Evolutionary conservation across 2,888 invertebrate species (phyloP).

Genomic region (Rhagophthalmus giganteus): DNA sequence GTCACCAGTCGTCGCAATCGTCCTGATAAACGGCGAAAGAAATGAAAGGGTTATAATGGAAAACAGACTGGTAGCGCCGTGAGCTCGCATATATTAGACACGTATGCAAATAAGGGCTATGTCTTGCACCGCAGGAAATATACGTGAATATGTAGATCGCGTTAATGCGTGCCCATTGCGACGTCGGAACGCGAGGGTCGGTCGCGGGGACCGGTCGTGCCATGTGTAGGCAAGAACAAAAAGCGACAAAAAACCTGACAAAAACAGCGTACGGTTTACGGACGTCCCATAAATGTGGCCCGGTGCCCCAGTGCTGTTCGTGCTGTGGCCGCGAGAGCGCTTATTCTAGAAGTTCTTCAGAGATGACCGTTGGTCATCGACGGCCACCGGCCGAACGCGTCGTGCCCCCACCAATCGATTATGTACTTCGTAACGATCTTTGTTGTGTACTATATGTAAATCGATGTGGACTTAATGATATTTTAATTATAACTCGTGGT

Average conservation of each 20-base stretch:
- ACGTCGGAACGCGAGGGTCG: constrained; percentile 28
- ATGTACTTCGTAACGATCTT: constrained; percentile 38
- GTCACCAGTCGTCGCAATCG: constrained; percentile 34
- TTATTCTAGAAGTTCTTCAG: constrained; percentile 33
- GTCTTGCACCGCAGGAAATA: constrained; percentile 46
- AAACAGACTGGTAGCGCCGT: constrained; percentile 42
- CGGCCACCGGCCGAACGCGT: constrained; percentile 35
- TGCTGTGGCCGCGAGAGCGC: constrained; percentile 32
- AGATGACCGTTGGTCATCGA: constrained; percentile 34
- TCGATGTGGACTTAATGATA: constrained; percentile 47
- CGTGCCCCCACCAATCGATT: constrained; percentile 33
- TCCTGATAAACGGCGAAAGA: constrained; percentile 42
- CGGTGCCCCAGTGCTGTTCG: constrained; percentile 31
- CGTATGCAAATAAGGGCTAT: constrained; percentile 46
- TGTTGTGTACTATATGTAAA: constrained; percentile 42
- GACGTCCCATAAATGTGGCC: constrained; percentile 26
- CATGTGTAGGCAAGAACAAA: constrained; percentile 39
- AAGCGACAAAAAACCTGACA: constrained; percentile 47
- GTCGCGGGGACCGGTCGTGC: constrained; percentile 30
- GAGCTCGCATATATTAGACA: constrained; percentile 49
- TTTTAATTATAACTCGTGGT: constrained; percentile 46
- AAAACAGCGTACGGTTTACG: constrained; percentile 40
- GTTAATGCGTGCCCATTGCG: constrained; percentile 42
- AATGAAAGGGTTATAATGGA: constrained; percentile 37
- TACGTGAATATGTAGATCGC: constrained; percentile 39